Conservation (phyloP, 2,797 vertebrate species). For the Knipowitschia caucasica region DNA sequence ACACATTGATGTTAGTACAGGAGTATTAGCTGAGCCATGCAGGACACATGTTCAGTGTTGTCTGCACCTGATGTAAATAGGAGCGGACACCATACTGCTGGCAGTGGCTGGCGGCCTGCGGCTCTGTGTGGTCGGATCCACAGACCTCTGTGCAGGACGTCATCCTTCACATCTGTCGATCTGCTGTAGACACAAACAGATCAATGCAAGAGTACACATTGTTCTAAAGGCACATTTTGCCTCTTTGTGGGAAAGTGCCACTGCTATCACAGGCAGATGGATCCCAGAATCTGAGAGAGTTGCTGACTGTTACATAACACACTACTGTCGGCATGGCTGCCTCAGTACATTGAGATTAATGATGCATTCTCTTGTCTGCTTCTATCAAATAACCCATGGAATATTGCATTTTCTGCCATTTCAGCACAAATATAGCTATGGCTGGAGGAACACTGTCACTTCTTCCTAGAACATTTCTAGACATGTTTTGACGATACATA, state of each 20-base stretch:
- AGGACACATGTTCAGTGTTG: neutral
- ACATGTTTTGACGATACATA: neutral
- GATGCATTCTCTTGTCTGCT: slow-evolving; percentile 37
- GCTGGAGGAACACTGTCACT: neutral
- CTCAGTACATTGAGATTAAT: slow-evolving; percentile 41
- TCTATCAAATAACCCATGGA: slow-evolving; percentile 44
- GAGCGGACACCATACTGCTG: slow-evolving; percentile 96
- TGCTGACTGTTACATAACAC: slow-evolving; percentile 42
- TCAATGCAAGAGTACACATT: slow-evolving; percentile 20
- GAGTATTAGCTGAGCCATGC: neutral
- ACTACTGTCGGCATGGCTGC: slow-evolving; percentile 10
- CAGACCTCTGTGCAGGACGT: slow-evolving; percentile 89
- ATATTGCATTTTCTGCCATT: slow-evolving; percentile 22
- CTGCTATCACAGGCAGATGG: slow-evolving; percentile 1
- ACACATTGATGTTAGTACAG: neutral
- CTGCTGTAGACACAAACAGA: slow-evolving; percentile 41
- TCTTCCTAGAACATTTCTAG: neutral
- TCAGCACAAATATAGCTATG: slow-evolving; percentile 17
- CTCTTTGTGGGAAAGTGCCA: slow-evolving; percentile 1
- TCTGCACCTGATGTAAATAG: slow-evolving; percentile 86
- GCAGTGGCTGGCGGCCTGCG: slow-evolving; percentile 72
- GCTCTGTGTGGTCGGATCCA: slow-evolving; percentile 79
- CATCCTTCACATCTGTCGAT: slow-evolving; percentile 84
- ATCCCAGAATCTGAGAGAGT: slow-evolving; percentile 7
- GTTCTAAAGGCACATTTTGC: slow-evolving; percentile 13